Evolutionary conservation across 37 sponge, comb jelly and placozoan genomes (phyloP), one percentile per base, ranked within the genome.

Genomic region (Ephydatia muelleri): DNA sequence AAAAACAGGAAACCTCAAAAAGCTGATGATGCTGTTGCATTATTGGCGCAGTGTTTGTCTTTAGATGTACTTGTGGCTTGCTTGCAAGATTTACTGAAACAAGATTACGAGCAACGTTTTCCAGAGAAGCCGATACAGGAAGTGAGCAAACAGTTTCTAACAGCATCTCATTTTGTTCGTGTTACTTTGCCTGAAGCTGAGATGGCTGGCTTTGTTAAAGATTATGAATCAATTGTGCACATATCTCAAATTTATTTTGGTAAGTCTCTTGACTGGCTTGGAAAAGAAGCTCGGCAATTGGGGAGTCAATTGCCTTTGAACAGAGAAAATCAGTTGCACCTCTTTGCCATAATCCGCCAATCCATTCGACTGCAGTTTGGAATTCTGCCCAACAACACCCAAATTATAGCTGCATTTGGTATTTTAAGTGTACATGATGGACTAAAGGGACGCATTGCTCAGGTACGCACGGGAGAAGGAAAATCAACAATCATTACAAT

Each of bases 401-500:
- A 57, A 57, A 57, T 57, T 57, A 57, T 57, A 16, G 19, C 57
- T 57, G 57, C 57, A 4, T 57, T 57, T 16, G 57, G 19, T 21
- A 57, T 57, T 57, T 57, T 57, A 57, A 57, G 57, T 11, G 16
- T 14, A 14, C 57, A 4, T 57, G 57, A 57, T 57, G 57, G 57
- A 14, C 57, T 57, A 57, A 57, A 49, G 65, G 78, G 78, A 47
- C 30, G 30, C 33, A 77, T 77, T 35, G 43, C 78, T 31, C 33
- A 77, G 21, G 33, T 77, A 36, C 30, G 33, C 30, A 77, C 78
- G 8, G 78, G 78, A 11, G 78, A 77, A 35, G 78, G 78, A 9
- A 77, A 77, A 26, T 35, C 78, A 29, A 29, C 33, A 35, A 36
- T 77, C 57, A 30, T 36, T 26, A 49, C 78, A 31, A 32, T 77